phyloP scores from a whole-genome alignment of 2,797 vertebrate species.

The Coregonus ussuriensis region DNA sequence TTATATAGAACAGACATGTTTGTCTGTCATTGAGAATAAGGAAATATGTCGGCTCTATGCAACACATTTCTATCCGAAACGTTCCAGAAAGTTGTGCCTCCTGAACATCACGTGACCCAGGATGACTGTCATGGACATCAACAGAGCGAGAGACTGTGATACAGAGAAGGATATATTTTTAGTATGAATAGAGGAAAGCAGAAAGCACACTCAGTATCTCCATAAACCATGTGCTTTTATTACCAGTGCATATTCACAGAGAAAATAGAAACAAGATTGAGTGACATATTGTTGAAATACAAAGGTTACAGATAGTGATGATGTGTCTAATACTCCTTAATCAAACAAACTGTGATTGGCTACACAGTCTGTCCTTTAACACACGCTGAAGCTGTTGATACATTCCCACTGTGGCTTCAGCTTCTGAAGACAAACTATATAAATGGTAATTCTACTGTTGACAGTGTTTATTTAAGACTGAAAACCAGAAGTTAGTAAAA shows the following conservation, averaged over 20 bases:
- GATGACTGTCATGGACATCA: neutral
- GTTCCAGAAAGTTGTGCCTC: neutral
- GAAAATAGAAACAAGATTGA: conserved; percentile 52
- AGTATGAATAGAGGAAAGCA: neutral
- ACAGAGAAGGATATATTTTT: neutral
- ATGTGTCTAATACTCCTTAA: conserved; percentile 43
- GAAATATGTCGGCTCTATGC: neutral
- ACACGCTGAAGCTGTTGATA: neutral
- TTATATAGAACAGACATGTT: neutral
- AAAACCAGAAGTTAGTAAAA: conserved; percentile 15
- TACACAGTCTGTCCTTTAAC: conserved; percentile 25
- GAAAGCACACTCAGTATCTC: conserved; percentile 23
- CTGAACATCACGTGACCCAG: neutral
- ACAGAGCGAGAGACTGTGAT: neutral
- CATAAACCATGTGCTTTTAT: conserved; percentile 84
- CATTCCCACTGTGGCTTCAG: neutral
- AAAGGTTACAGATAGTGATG: conserved; percentile 30
- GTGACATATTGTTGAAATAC: conserved; percentile 43
- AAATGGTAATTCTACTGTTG: neutral
- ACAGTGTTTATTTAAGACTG: conserved; percentile 24
- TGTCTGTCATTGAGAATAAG: neutral
- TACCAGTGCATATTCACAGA: conserved; percentile 80
- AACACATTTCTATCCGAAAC: neutral
- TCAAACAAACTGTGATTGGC: conserved; percentile 43
- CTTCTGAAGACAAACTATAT: conserved; percentile 25